Percentiles rank a stretch among this genome's conserved stretches.
phyloP scores from a whole-genome alignment of 2,113 vertebrate genomes.

The Notothenia rossii region DNA sequence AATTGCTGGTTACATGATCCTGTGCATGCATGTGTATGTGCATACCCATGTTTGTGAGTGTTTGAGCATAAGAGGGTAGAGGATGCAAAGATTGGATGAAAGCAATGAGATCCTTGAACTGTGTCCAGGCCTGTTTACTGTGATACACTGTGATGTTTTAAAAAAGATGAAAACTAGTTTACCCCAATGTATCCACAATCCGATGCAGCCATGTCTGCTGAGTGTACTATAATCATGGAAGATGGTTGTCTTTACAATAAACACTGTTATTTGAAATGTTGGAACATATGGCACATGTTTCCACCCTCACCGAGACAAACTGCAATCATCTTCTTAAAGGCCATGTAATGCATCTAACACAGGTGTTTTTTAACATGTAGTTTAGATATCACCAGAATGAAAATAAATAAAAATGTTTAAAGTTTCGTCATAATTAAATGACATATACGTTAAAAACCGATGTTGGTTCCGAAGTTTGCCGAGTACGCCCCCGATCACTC shows the following conservation, averaged over 20 bases:
- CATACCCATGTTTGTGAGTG: background rate
- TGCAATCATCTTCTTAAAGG: background rate
- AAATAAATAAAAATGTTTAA: no score
- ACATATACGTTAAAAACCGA: no score
- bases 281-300: background rate
- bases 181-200: conserved; percentile 10
- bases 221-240: background rate
- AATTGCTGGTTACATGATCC: conserved; percentile 6
- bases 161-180: background rate
- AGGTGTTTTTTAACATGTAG: no score
- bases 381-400: no score
- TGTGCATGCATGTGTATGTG: background rate
- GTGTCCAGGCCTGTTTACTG: background rate
- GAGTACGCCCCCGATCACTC: no score
- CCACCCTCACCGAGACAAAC: background rate
- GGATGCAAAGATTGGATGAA: background rate
- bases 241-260: conserved; percentile 2
- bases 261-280: background rate
- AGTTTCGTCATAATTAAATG: no score
- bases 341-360: no score
- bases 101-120: background rate
- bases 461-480: no score
- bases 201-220: conserved; percentile 9
- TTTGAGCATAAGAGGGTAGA: background rate
- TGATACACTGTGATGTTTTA: background rate